Conservation (phyloP, 2,113 vertebrate genomes). For the Mola mola region DNA sequence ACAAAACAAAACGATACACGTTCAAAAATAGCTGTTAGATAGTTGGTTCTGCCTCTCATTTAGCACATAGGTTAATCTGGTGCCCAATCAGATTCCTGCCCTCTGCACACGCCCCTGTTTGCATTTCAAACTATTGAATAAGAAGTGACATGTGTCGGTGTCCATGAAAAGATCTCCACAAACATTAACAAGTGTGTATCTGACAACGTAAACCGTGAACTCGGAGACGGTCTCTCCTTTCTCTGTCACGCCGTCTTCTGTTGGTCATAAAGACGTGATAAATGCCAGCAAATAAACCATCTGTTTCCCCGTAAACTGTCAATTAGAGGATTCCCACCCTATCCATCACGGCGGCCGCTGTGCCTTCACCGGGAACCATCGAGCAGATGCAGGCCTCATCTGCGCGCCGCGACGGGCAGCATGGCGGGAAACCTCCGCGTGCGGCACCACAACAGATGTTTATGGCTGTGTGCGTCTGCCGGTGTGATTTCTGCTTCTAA, state of each 20-base stretch:
- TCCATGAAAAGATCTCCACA: too few species aligned
- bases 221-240: constrained; percentile 15
- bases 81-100: too few species aligned
- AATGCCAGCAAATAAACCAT: constrained; percentile 68
- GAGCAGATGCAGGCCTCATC: constrained; percentile 74
- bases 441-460: constrained; percentile 79
- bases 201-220: constrained; percentile 8
- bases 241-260: constrained; percentile 40
- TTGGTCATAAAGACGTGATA: constrained; percentile 70
- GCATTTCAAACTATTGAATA: too few species aligned
- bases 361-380: constrained; percentile 48
- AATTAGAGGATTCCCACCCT: constrained; percentile 61
- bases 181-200: too few species aligned
- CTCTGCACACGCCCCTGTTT: too few species aligned
- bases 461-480: constrained; percentile 54
- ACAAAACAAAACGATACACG: too few species aligned
- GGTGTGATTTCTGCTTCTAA: constrained; percentile 49
- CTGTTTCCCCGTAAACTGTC: constrained; percentile 69
- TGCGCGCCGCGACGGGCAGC: constrained; percentile 63
- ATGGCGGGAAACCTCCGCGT: constrained; percentile 62
- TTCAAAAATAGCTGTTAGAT: too few species aligned
- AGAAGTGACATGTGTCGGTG: too few species aligned
- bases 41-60: too few species aligned
- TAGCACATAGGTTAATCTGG: too few species aligned
- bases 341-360: constrained; percentile 59